phyloP scores from a whole-genome alignment of 2,888 invertebrate genomes.

The Nephrotoma guestfalica region DNA sequence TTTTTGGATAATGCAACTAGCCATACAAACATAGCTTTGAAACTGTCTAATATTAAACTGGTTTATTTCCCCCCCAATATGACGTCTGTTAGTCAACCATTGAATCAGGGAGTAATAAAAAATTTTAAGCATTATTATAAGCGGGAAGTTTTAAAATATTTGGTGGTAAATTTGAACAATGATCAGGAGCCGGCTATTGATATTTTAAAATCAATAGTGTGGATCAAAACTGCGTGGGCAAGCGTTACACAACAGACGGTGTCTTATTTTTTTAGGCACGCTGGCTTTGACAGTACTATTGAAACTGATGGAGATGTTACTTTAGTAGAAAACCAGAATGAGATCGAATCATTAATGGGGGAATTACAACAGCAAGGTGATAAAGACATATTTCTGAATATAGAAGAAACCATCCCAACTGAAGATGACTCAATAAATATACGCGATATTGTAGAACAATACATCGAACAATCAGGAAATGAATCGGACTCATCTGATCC shows the following conservation, averaged over 20 bases:
- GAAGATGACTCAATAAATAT: not conserved
- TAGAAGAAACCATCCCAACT: not conserved
- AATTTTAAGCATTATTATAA: not conserved
- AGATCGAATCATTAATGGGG: not conserved
- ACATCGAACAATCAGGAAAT: too few relatives aligned
- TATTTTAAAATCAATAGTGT: not conserved
- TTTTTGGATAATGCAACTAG: too few relatives aligned
- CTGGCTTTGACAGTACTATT: too few relatives aligned
- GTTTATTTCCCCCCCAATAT: too few relatives aligned
- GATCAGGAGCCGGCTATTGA: not conserved
- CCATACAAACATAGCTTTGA: too few relatives aligned
- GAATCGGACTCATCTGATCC: not conserved
- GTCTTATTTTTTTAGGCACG: too few relatives aligned
- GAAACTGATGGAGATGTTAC: too few relatives aligned
- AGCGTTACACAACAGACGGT: not conserved
- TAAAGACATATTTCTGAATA: not conserved
- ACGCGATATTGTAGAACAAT: not conserved
- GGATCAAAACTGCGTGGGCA: not conserved
- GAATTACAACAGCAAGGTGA: not conserved
- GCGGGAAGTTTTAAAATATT: not conserved
- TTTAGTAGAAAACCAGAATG: too few relatives aligned
- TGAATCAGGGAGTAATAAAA: not conserved
- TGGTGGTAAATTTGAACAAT: not conserved
- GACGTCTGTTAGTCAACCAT: too few relatives aligned
- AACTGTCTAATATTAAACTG: too few relatives aligned